Conservation (phyloP, 2,113 vertebrate genomes). For the Leucosticte australis region DNA sequence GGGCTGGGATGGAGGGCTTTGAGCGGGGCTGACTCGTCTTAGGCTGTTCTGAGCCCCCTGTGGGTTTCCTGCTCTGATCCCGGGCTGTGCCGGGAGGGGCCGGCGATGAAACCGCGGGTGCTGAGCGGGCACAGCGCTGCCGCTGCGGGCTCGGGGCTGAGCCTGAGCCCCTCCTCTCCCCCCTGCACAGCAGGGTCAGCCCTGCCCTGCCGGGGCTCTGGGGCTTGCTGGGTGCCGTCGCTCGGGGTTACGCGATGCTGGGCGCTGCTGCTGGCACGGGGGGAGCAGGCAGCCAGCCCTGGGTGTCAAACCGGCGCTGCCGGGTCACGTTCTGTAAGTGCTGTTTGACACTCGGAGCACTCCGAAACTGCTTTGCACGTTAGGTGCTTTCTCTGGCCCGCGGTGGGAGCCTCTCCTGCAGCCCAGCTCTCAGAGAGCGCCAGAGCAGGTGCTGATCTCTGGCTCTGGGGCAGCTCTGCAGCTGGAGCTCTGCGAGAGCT, state of each 20-base stretch:
- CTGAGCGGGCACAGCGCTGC: background rate
- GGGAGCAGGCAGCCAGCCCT: background rate
- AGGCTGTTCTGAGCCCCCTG: background rate
- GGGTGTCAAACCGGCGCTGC: background rate
- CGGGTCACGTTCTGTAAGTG: background rate
- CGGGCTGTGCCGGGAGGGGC: background rate
- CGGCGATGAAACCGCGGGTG: background rate
- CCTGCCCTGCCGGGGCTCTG: background rate
- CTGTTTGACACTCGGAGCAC: background rate
- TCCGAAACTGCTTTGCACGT: background rate
- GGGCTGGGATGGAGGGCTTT: background rate
- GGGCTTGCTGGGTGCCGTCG: background rate
- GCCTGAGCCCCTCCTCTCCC: background rate
- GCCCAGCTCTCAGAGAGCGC: background rate
- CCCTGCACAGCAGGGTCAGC: background rate
- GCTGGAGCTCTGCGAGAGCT: background rate
- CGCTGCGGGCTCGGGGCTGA: background rate
- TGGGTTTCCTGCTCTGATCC: background rate
- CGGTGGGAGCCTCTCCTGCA: background rate
- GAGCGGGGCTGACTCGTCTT: background rate
- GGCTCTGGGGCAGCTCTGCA: background rate
- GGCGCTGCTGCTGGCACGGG: rapidly evolving
- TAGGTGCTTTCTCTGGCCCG: conserved; percentile 7
- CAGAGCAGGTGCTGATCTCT: background rate
- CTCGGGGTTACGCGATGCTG: background rate